These are phyloP conservation scores for Drosophila busckii DNA, from an alignment of 1,140 invertebrate species.

Conservation along the genomic window DNA sequence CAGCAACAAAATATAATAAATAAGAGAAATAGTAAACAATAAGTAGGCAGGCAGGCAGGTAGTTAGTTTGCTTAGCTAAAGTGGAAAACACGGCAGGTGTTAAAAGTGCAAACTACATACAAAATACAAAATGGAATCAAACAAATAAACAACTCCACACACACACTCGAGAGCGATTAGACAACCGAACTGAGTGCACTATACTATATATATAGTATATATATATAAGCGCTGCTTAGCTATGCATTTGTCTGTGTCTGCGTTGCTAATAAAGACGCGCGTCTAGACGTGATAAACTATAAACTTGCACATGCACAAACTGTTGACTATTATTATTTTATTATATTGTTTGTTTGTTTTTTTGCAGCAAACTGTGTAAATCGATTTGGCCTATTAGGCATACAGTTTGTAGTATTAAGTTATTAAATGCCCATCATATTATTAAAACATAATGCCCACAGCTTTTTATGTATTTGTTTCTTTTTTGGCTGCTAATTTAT, in stretches of 20 bases:
- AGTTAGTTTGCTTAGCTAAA: constrained; percentile 17
- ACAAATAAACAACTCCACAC: constrained; percentile 8
- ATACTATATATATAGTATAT: neutral
- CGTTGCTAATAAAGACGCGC: constrained; percentile 49
- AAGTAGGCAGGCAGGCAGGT: constrained; percentile 14
- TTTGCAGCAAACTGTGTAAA: too few species aligned
- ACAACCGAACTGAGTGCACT: constrained; percentile 2
- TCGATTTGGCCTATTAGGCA: too few species aligned
- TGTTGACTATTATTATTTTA: too few species aligned
- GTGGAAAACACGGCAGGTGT: constrained; percentile 71
- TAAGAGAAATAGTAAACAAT: constrained; percentile 24
- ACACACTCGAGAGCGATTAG: neutral
- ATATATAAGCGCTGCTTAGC: neutral
- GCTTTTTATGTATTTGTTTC: too few species aligned
- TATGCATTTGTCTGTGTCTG: constrained; percentile 18
- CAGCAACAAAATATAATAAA: neutral
- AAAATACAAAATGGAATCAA: constrained; percentile 9
- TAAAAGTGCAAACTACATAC: constrained; percentile 53
- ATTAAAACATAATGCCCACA: too few species aligned
- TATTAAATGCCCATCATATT: too few species aligned
- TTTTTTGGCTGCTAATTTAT: too few species aligned
- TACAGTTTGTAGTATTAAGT: too few species aligned
- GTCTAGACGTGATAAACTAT: constrained; percentile 72
- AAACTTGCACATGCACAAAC: constrained; percentile 8
- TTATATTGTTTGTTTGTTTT: too few species aligned